These are phyloP conservation scores for Dermatemys mawii DNA, from an alignment of 2,113 vertebrate species.

Conservation along the genomic window DNA sequence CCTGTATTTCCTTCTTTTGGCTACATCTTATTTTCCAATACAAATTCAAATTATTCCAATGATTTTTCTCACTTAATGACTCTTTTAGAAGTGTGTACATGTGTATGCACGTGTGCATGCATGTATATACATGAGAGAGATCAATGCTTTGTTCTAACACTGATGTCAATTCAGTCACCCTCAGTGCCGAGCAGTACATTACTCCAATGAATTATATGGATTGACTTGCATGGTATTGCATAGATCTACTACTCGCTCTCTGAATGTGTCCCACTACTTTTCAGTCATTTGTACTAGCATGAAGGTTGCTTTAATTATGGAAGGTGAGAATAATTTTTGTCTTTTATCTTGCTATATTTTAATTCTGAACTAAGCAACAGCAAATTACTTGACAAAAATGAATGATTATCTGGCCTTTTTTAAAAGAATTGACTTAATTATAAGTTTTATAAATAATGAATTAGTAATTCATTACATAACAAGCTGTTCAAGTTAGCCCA, in stretches of 20 bases:
- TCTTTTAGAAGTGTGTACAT: background rate
- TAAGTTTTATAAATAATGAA: slow-evolving; percentile 61
- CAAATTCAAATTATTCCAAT: background rate
- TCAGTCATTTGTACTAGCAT: background rate
- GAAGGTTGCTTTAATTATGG: background rate
- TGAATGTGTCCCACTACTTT: background rate
- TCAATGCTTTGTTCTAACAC: background rate
- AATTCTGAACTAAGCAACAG: background rate
- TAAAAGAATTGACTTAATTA: slow-evolving; percentile 29
- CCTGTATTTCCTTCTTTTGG: background rate
- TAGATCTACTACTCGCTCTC: background rate
- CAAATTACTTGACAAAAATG: slow-evolving; percentile 56
- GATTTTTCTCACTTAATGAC: background rate
- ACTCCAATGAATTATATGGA: background rate
- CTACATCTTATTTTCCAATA: background rate
- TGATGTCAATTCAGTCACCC: background rate
- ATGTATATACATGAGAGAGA: background rate
- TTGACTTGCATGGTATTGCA: background rate
- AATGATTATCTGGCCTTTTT: slow-evolving; percentile 40
- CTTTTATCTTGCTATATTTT: slow-evolving; percentile 39
- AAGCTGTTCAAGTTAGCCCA: slow-evolving; percentile 26
- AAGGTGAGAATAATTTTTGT: slow-evolving; percentile 48
- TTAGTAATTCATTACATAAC: slow-evolving; percentile 50
- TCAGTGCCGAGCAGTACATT: background rate
- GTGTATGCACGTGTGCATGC: rapidly evolving